Percentiles rank a stretch among this genome's conserved stretches.
Evolutionary conservation across 2,113 vertebrate genomes (phyloP).

Genomic region (Deroptyus accipitrinus): DNA sequence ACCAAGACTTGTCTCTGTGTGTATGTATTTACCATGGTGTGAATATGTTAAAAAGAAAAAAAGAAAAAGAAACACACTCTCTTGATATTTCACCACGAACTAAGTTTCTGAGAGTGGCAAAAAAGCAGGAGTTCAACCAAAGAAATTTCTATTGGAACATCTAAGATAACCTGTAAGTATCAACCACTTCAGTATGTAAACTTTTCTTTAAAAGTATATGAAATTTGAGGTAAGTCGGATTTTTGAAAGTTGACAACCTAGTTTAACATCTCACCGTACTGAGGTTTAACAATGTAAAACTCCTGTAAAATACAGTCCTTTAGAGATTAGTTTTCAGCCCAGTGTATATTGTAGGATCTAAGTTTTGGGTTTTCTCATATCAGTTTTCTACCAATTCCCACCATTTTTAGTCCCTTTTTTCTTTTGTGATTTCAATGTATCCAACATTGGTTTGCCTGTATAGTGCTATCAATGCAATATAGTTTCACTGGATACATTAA

Average conservation of each 20-base stretch:
- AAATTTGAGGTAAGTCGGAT: slow-evolving; percentile 82
- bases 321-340: slow-evolving; percentile 14
- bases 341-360: slow-evolving; percentile 29
- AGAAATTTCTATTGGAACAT: slow-evolving; percentile 77
- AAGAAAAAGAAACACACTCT: not conserved
- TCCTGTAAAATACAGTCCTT: not conserved
- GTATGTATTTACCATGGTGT: not conserved
- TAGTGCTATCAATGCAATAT: slow-evolving; percentile 58
- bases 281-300: slow-evolving; percentile 15
- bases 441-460: slow-evolving; percentile 71
- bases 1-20: not conserved
- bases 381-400: slow-evolving; percentile 63
- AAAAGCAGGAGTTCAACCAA: slow-evolving; percentile 61
- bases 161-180: slow-evolving; percentile 84
- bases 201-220: slow-evolving; percentile 77
- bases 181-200: slow-evolving; percentile 71
- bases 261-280: slow-evolving; percentile 37
- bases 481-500: slow-evolving; percentile 78
- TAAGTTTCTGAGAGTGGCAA: slow-evolving; percentile 25
- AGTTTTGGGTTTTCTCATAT: slow-evolving; percentile 26
- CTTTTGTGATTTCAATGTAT: slow-evolving; percentile 78
- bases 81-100: slow-evolving; percentile 1
- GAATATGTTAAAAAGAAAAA: not conserved
- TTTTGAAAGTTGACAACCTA: slow-evolving; percentile 38
- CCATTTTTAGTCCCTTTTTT: slow-evolving; percentile 70